Conservation (phyloP, 2,888 invertebrate species). For the Dryobotodes eremita region DNA sequence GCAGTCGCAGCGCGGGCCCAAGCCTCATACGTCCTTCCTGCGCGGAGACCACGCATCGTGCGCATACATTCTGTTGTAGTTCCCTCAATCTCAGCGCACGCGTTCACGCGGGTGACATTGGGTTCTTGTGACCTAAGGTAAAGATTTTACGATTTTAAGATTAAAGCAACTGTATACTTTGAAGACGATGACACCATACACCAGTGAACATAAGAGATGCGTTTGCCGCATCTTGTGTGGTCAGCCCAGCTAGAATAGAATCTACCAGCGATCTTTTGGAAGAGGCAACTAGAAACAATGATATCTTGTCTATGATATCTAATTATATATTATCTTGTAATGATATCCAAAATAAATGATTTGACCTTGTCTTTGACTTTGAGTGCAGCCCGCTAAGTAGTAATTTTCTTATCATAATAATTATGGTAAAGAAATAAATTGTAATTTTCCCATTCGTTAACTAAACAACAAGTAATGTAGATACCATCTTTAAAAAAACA, state of each 20-base stretch:
- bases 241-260: neutral
- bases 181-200: neutral
- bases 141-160: neutral
- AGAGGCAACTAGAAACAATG: neutral
- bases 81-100: conserved; percentile 83
- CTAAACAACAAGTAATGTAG: neutral
- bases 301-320: too few species aligned
- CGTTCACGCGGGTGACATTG: conserved; percentile 83
- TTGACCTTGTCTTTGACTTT: neutral
- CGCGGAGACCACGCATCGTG: conserved; percentile 92
- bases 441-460: neutral
- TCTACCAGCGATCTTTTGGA: neutral
- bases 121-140: conserved; percentile 83
- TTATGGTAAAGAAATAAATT: neutral
- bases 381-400: neutral
- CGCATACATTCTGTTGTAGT: conserved; percentile 87
- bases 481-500: neutral
- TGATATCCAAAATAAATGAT: neutral
- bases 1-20: conserved; percentile 96
- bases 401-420: neutral
- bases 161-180: neutral
- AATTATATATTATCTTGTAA: neutral
- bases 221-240: neutral
- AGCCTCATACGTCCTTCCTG: conserved; percentile 95
- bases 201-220: neutral